These are phyloP conservation scores for Drosophila picticornis DNA, from an alignment of 2,888 invertebrate species.

Conservation along the genomic window DNA sequence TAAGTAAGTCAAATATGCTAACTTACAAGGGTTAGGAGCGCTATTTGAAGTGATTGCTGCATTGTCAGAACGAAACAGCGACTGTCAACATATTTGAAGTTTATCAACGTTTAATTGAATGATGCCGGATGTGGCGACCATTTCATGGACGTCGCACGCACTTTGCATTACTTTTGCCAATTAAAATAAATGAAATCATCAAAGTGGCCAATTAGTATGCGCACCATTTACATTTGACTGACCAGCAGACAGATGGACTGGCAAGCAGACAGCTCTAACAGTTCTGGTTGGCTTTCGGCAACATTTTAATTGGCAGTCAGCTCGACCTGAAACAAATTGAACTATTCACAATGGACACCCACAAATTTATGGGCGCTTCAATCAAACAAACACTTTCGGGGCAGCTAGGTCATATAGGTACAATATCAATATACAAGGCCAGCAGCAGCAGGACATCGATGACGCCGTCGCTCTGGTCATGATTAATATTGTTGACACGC, in stretches of 20 bases:
- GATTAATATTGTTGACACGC: constrained; percentile 76
- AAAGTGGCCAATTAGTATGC: constrained; percentile 52
- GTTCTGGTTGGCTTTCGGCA: constrained; percentile 26
- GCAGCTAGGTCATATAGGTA: background rate
- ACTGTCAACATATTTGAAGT: constrained; percentile 18
- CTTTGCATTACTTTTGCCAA: constrained; percentile 50
- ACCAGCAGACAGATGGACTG: constrained; percentile 12
- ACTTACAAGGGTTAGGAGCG: constrained; percentile 33
- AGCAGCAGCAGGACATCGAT: constrained; percentile 25
- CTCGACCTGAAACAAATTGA: constrained; percentile 18
- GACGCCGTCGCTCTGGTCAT: constrained; percentile 43
- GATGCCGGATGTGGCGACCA: constrained; percentile 27
- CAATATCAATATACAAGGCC: constrained; percentile 9
- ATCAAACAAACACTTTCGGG: constrained; percentile 37
- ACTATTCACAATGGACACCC: constrained; percentile 20
- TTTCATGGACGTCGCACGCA: constrained; percentile 35
- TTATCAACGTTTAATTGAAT: constrained; percentile 38
- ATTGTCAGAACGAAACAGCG: constrained; percentile 21
- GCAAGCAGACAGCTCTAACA: background rate
- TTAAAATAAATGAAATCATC: constrained; percentile 66
- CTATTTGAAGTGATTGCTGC: constrained; percentile 1
- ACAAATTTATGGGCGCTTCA: constrained; percentile 46
- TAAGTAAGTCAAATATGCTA: background rate
- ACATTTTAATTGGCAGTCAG: constrained; percentile 50
- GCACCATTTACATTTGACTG: constrained; percentile 27